phyloP scores from a whole-genome alignment of 1,140 invertebrate species.

The Arion vulgaris region DNA sequence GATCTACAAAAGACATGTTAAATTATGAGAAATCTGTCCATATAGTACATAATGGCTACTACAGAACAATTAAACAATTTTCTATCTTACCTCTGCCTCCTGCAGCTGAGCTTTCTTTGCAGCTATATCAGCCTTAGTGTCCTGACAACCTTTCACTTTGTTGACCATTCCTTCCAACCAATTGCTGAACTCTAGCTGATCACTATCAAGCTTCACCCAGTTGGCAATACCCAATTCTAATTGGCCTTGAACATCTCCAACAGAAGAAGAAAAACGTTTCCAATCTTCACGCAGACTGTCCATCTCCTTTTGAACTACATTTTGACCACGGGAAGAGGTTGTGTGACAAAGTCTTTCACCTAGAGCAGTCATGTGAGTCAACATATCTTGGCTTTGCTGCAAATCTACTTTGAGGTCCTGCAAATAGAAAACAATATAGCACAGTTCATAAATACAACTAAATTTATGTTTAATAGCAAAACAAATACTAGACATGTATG shows the following conservation, averaged over 20 bases:
- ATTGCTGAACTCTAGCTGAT: constrained; percentile 78
- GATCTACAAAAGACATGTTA: too few relatives aligned
- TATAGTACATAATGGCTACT: too few relatives aligned
- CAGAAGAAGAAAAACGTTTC: constrained; percentile 57
- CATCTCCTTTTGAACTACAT: constrained; percentile 63
- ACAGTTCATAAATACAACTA: background rate
- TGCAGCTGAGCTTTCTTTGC: constrained; percentile 91
- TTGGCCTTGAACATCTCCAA: constrained; percentile 78
- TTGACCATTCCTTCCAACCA: constrained; percentile 80
- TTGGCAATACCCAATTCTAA: constrained; percentile 92
- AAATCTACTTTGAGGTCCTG: constrained; percentile 65
- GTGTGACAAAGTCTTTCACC: constrained; percentile 57
- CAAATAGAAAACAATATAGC: background rate
- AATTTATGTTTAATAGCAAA: too few relatives aligned
- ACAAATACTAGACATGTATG: too few relatives aligned
- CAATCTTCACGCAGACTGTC: constrained; percentile 66
- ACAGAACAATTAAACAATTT: too few relatives aligned
- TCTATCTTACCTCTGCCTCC: constrained; percentile 82
- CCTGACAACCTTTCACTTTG: constrained; percentile 89
- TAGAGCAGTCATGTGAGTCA: constrained; percentile 58
- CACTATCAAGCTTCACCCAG: constrained; percentile 96
- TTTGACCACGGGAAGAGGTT: constrained; percentile 61
- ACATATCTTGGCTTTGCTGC: constrained; percentile 61
- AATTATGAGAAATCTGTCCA: too few relatives aligned
- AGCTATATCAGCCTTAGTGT: constrained; percentile 89